Evolutionary conservation across 53 echinoderm and acorn worm genomes (phyloP).

Genomic region (Antedon mediterranea): DNA sequence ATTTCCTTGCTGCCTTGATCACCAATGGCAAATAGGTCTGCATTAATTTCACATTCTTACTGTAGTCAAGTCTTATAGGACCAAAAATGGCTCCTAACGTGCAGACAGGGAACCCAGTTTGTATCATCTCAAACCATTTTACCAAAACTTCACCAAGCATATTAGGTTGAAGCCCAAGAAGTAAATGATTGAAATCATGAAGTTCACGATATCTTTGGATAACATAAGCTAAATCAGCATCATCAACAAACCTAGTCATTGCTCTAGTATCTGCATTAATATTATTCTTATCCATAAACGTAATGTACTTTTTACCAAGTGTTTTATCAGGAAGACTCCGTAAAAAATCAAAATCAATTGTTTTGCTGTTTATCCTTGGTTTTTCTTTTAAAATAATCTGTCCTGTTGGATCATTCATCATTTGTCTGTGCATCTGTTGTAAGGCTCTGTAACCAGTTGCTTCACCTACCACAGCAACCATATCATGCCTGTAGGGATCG

Average conservation of each 20-base stretch:
- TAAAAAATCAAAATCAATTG: slow-evolving; percentile 60
- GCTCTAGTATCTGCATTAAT: slow-evolving; percentile 64
- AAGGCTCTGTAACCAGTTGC: slow-evolving; percentile 62
- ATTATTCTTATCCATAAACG: slow-evolving; percentile 79
- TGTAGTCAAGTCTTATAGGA: slow-evolving; percentile 43
- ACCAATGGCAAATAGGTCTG: slow-evolving; percentile 51
- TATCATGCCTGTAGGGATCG: slow-evolving; percentile 86
- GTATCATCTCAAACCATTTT: slow-evolving; percentile 92
- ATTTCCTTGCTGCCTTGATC: slow-evolving; percentile 38
- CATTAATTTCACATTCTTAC: slow-evolving; percentile 35
- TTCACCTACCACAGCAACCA: slow-evolving; percentile 80
- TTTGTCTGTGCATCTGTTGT: slow-evolving; percentile 29
- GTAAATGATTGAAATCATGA: slow-evolving; percentile 76
- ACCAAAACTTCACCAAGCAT: slow-evolving; percentile 83
- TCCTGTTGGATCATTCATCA: slow-evolving; percentile 59
- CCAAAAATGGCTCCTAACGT: slow-evolving; percentile 73
- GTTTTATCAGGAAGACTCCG: slow-evolving; percentile 50
- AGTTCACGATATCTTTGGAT: slow-evolving; percentile 90
- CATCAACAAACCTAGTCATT: slow-evolving; percentile 64
- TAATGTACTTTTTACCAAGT: slow-evolving; percentile 62
- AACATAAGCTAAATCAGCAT: slow-evolving; percentile 68
- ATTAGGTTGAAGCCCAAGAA: slow-evolving; percentile 86
- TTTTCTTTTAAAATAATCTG: slow-evolving; percentile 38
- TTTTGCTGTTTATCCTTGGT: slow-evolving; percentile 61
- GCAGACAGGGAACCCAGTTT: slow-evolving; percentile 88